Conservation (phyloP, 2,113 vertebrate genomes). For the Semnopithecus entellus region DNA sequence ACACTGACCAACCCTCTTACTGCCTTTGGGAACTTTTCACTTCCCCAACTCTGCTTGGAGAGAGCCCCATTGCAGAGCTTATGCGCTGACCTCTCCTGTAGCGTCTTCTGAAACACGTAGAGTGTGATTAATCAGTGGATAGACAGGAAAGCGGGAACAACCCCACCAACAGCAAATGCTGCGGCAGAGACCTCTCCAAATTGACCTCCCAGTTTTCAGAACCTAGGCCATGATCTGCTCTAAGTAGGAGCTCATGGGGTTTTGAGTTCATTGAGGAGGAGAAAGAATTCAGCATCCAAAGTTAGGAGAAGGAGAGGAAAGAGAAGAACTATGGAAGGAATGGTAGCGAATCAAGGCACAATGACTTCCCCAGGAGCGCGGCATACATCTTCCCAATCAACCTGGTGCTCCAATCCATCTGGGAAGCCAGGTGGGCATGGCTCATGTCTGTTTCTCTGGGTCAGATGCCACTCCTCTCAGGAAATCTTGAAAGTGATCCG, state of each 20-base stretch:
- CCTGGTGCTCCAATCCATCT: not conserved
- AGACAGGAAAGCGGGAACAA: not conserved
- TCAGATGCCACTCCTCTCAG: conserved; percentile 47
- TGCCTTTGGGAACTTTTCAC: not conserved
- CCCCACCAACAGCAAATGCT: not conserved
- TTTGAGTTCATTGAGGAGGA: not conserved
- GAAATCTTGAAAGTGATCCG: conserved; percentile 64
- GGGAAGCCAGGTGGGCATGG: not conserved
- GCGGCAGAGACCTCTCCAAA: not conserved
- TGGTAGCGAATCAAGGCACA: not conserved
- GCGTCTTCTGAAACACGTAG: not conserved
- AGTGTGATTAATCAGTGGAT: not conserved
- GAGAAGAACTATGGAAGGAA: not conserved
- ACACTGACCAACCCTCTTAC: not conserved
- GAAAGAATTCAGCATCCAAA: not conserved
- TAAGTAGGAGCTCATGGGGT: not conserved
- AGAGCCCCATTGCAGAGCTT: not conserved
- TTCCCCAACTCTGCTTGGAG: not conserved
- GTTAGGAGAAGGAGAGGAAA: not conserved
- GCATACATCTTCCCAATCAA: not conserved
- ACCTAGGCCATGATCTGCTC: not conserved
- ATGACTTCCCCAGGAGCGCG: not conserved
- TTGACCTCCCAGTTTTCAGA: not conserved
- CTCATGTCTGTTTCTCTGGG: not conserved
- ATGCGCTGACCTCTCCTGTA: no score